Percentiles rank a stretch among this genome's conserved stretches.
phyloP scores from a whole-genome alignment of 64 coral and sea anemone genomes.

The Pocillopora verrucosa region DNA sequence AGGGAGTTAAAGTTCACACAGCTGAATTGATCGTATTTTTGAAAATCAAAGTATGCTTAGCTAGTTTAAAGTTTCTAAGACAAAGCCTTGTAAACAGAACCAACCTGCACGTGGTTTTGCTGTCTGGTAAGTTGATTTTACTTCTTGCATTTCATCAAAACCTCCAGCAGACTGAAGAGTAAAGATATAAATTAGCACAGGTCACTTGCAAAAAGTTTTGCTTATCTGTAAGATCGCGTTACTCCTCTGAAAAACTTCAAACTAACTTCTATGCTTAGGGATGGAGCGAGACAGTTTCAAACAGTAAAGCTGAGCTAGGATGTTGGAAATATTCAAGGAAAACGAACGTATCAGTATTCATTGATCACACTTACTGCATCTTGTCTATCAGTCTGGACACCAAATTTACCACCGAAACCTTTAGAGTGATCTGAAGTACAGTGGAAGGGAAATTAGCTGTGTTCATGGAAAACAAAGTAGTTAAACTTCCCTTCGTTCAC shows the following conservation, averaged over 20 bases:
- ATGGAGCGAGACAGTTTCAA: too few relatives aligned
- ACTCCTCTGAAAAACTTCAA: too few relatives aligned
- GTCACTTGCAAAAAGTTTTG: neutral
- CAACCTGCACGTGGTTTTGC: slow-evolving; percentile 83
- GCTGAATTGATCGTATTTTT: too few relatives aligned
- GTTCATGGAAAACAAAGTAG: neutral
- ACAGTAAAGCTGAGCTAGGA: neutral
- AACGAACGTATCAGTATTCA: neutral
- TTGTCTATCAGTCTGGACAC: slow-evolving; percentile 57
- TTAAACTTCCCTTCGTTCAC: neutral
- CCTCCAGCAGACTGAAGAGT: slow-evolving; percentile 63
- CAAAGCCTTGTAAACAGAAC: neutral
- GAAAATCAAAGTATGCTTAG: too few relatives aligned
- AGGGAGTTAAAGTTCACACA: too few relatives aligned
- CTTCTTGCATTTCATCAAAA: slow-evolving; percentile 92
- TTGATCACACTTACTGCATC: slow-evolving; percentile 43
- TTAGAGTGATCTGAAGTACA: slow-evolving; percentile 63
- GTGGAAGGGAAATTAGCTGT: neutral
- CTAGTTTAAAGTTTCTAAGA: neutral
- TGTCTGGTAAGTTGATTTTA: slow-evolving; percentile 68
- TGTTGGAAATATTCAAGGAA: neutral
- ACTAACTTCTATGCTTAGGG: too few relatives aligned
- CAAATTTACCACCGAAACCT: slow-evolving; percentile 88
- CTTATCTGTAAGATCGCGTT: neutral
- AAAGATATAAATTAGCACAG: neutral